Evolutionary conservation across 2,113 vertebrate genomes (phyloP).

Genomic region (Chiloscyllium plagiosum): DNA sequence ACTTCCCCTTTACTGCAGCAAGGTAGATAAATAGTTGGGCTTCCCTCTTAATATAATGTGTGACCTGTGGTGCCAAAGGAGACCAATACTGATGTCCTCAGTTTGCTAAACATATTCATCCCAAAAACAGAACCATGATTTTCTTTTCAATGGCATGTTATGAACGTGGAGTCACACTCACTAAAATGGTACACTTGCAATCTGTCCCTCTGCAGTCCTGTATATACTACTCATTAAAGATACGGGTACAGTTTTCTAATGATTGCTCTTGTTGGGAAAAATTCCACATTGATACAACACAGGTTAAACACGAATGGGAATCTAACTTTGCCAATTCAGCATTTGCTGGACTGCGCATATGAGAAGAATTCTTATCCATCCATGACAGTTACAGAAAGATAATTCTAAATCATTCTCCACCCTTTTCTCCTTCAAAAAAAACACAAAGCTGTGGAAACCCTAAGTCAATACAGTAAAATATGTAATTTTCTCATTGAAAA

Average conservation of each 20-base stretch:
- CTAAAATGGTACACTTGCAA: neutral
- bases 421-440: neutral
- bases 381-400: neutral
- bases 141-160: neutral
- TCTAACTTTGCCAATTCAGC: neutral
- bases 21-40: neutral
- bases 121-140: neutral
- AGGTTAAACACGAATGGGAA: neutral
- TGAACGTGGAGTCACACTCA: neutral
- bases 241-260: neutral
- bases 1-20: neutral
- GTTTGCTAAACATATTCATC: too few relatives aligned
- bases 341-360: neutral
- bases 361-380: neutral
- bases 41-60: neutral
- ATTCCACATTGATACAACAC: neutral
- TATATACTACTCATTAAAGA: neutral
- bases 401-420: neutral
- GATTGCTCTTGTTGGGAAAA: neutral
- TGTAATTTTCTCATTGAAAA: constrained; percentile 20
- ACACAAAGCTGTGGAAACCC: neutral
- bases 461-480: neutral
- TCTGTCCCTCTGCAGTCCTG: neutral
- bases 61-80: neutral
- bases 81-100: neutral